These are phyloP conservation scores for Megaceryle torquata DNA, from an alignment of 2,113 vertebrate genomes.

Conservation along the genomic window DNA sequence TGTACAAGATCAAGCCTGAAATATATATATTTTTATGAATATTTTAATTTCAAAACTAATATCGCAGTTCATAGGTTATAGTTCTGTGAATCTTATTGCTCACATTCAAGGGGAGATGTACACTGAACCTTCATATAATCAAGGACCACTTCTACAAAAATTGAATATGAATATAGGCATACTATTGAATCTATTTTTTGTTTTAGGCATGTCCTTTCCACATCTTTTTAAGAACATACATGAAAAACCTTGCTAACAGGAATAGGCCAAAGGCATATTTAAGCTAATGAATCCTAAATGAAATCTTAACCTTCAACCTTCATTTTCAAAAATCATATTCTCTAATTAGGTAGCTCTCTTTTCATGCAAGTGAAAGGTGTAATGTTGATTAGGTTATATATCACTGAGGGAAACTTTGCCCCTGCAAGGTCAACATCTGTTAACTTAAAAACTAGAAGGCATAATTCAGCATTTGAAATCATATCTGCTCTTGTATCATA, in stretches of 20 bases:
- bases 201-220: conserved; percentile 50
- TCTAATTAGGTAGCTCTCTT: conserved; percentile 68
- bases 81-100: neutral
- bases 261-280: conserved; percentile 71
- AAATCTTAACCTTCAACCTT: conserved; percentile 77
- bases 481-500: neutral
- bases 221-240: conserved; percentile 54
- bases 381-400: conserved; percentile 70
- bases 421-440: conserved; percentile 70
- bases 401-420: conserved; percentile 61
- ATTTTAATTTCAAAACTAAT: neutral
- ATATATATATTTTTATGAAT: neutral
- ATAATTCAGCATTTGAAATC: conserved; percentile 66
- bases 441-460: conserved; percentile 65
- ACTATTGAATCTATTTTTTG: conserved; percentile 54
- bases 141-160: conserved; percentile 55
- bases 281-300: conserved; percentile 71
- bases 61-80: neutral
- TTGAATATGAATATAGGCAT: conserved; percentile 63
- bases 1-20: neutral
- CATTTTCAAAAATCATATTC: conserved; percentile 61
- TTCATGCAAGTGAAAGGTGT: conserved; percentile 60
- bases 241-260: conserved; percentile 54
- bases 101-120: conserved; percentile 5
- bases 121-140: conserved; percentile 44